These are phyloP conservation scores for Nasonovia ribisnigri DNA, from an alignment of 2,888 invertebrate species.

Conservation along the genomic window DNA sequence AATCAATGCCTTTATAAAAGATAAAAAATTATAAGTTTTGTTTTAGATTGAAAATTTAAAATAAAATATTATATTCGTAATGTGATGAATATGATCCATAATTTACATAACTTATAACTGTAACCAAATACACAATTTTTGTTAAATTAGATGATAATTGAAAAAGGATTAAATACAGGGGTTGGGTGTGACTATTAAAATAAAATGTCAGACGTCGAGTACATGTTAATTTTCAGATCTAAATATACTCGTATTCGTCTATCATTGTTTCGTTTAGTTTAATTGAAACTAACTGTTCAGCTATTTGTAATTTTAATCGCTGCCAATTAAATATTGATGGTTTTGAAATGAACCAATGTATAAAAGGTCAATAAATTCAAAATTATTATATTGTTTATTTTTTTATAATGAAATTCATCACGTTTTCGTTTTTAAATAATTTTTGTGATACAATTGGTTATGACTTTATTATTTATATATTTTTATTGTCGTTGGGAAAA, in stretches of 20 bases:
- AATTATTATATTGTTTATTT: conserved; percentile 22
- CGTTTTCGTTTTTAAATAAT: neutral
- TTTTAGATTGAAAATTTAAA: neutral
- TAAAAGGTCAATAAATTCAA: conserved; percentile 47
- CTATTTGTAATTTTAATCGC: conserved; percentile 49
- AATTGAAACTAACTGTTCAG: conserved; percentile 49
- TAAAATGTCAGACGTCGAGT: conserved; percentile 11
- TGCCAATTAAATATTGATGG: conserved; percentile 58
- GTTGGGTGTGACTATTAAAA: neutral
- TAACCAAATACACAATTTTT: neutral
- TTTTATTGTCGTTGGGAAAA: neutral
- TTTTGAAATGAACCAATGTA: conserved; percentile 38
- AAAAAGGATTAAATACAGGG: neutral
- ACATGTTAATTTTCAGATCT: neutral
- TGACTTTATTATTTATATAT: neutral
- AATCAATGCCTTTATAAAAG: neutral
- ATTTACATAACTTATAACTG: neutral
- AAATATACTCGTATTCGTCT: conserved; percentile 11
- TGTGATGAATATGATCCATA: neutral
- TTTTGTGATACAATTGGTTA: neutral
- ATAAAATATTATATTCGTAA: neutral
- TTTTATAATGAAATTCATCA: conserved; percentile 19
- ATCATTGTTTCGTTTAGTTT: conserved; percentile 27
- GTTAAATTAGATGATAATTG: neutral
- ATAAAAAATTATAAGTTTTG: neutral